A percentile compares a stretch with the other conserved stretches of the same genome.
These are phyloP conservation scores for Plebejus melissa DNA, from an alignment of 2,888 invertebrate species.

Conservation along the genomic window DNA sequence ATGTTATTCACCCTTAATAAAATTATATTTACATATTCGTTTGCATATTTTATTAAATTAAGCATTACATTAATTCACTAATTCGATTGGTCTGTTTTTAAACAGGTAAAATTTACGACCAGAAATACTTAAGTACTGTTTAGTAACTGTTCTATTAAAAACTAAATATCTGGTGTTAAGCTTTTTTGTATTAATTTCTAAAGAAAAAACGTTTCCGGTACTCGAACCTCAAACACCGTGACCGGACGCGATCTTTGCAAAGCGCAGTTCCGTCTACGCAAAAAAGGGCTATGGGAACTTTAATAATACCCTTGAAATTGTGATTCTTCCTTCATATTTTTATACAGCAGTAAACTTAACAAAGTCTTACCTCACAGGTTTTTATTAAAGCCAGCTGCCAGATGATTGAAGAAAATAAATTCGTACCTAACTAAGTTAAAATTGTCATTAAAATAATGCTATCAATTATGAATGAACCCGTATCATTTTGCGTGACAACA, in stretches of 20 bases:
- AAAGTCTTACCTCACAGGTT: too few species aligned
- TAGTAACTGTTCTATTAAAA: neutral
- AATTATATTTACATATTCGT: neutral
- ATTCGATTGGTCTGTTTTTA: too few species aligned
- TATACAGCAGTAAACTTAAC: too few species aligned
- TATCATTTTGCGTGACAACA: neutral
- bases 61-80: neutral
- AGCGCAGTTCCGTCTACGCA: conserved; percentile 44
- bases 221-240: conserved; percentile 41
- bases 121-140: neutral
- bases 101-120: neutral
- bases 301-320: conserved; percentile 11
- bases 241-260: conserved; percentile 63
- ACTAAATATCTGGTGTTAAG: neutral
- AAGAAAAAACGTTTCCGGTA: conserved; percentile 52
- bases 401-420: too few species aligned
- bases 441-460: too few species aligned
- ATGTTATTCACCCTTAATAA: conserved; percentile 9
- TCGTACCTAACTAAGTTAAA: too few species aligned
- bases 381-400: too few species aligned
- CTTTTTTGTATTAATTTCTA: neutral
- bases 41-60: neutral
- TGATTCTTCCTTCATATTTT: neutral
- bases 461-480: too few species aligned
- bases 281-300: conserved; percentile 37